phyloP scores from a whole-genome alignment of 1,140 invertebrate genomes.

The Helicoverpa armigera region DNA sequence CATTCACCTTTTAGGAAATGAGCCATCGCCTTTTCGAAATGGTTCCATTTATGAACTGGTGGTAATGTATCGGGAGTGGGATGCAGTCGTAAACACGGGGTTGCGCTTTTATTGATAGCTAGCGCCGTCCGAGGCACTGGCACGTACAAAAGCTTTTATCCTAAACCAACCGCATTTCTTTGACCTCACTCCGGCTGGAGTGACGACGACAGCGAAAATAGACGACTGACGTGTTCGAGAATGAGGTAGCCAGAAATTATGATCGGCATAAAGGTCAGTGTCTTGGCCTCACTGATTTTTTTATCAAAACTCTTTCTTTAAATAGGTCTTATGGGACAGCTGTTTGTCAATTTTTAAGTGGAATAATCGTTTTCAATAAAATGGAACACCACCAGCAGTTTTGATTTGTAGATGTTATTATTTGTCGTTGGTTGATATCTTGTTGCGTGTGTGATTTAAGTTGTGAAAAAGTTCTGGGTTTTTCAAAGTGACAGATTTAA shows the following conservation, averaged over 20 bases:
- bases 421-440: too few species aligned
- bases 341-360: conserved; percentile 5
- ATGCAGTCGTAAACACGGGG: conserved; percentile 56
- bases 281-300: conserved; percentile 56
- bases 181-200: conserved; percentile 58
- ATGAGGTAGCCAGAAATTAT: conserved; percentile 65
- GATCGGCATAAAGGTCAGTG: conserved; percentile 66
- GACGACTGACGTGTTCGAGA: conserved; percentile 51
- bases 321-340: conserved; percentile 20
- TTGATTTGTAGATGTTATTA: too few species aligned
- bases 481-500: too few species aligned
- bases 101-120: conserved; percentile 56
- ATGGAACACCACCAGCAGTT: too few species aligned
- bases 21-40: too few species aligned
- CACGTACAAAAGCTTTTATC: conserved; percentile 66
- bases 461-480: too few species aligned
- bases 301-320: conserved; percentile 33
- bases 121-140: conserved; percentile 24
- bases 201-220: conserved; percentile 63
- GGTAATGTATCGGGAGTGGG: conserved; percentile 52
- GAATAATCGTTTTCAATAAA: too few species aligned
- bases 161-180: conserved; percentile 64
- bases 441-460: too few species aligned
- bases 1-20: too few species aligned
- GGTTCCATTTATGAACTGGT: conserved; percentile 5